A percentile compares a stretch with the other conserved stretches of the same genome.
Conservation (phyloP, 2,113 vertebrate genomes). For the Hiodon tergisus region DNA sequence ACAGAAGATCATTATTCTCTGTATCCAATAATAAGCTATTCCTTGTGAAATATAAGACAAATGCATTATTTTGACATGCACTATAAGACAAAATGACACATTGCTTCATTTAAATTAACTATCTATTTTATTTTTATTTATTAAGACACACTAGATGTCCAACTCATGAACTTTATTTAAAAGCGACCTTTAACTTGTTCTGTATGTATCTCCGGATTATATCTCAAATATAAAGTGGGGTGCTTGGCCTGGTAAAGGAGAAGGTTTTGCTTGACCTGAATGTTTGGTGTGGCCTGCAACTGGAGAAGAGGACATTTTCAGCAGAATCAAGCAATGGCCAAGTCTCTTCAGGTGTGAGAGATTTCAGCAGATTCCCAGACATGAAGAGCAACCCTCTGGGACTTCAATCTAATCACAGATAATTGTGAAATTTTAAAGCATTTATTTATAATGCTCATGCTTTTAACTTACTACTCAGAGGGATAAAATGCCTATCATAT, state of each 20-base stretch:
- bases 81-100: too few relatives aligned
- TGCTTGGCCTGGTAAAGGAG: background rate
- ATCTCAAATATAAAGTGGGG: background rate
- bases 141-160: background rate
- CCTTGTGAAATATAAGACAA: background rate
- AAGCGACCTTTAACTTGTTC: background rate
- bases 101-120: too few relatives aligned
- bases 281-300: background rate
- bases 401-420: background rate
- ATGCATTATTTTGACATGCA: too few relatives aligned
- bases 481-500: too few relatives aligned
- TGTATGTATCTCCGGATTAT: background rate
- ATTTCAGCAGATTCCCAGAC: too few relatives aligned
- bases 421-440: background rate
- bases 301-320: background rate
- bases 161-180: too few relatives aligned
- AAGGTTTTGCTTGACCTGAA: background rate
- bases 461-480: too few relatives aligned
- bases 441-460: too few relatives aligned
- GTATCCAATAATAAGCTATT: background rate
- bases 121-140: background rate
- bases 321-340: constrained; percentile 1
- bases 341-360: too few relatives aligned
- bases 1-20: background rate
- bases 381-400: too few relatives aligned